These are phyloP conservation scores for Meloidogyne floridensis DNA, from an alignment of 1,140 invertebrate genomes.

Conservation along the genomic window DNA sequence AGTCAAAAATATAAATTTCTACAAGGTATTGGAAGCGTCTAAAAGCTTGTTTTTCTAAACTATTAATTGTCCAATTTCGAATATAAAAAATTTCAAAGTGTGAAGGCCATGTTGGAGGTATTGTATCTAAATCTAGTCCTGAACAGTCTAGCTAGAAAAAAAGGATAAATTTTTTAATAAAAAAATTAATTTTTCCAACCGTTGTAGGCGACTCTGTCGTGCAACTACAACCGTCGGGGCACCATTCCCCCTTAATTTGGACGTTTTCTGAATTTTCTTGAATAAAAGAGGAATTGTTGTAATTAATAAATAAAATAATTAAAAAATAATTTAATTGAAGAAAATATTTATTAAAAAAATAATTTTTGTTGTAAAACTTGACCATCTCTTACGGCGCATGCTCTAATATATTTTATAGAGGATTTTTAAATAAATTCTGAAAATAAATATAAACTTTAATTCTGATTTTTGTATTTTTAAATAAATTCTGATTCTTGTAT, in stretches of 20 bases:
- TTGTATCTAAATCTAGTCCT: conserved; percentile 33
- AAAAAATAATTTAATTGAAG: not conserved
- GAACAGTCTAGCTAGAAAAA: conserved; percentile 36
- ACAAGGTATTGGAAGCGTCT: conserved; percentile 42
- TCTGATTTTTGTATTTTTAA: too few relatives aligned
- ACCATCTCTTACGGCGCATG: too few relatives aligned
- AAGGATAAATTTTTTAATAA: too few relatives aligned
- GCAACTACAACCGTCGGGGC: conserved; percentile 17
- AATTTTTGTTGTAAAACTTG: too few relatives aligned
- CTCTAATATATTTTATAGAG: too few relatives aligned
- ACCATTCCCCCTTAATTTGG: not conserved
- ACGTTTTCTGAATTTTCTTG: not conserved
- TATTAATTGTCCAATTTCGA: conserved; percentile 43
- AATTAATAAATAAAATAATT: not conserved
- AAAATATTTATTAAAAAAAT: not conserved
- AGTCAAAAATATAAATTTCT: conserved; percentile 43
- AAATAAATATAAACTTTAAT: too few relatives aligned
- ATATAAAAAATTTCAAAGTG: conserved; percentile 32
- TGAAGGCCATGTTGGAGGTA: conserved; percentile 43
- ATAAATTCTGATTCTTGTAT: too few relatives aligned
- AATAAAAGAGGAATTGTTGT: not conserved
- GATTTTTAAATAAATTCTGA: too few relatives aligned
- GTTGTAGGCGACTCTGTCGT: not conserved
- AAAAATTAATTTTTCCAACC: not conserved
- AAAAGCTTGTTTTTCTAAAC: conserved; percentile 49